Conservation (phyloP, 2,113 vertebrate species). For the Tursiops truncatus region DNA sequence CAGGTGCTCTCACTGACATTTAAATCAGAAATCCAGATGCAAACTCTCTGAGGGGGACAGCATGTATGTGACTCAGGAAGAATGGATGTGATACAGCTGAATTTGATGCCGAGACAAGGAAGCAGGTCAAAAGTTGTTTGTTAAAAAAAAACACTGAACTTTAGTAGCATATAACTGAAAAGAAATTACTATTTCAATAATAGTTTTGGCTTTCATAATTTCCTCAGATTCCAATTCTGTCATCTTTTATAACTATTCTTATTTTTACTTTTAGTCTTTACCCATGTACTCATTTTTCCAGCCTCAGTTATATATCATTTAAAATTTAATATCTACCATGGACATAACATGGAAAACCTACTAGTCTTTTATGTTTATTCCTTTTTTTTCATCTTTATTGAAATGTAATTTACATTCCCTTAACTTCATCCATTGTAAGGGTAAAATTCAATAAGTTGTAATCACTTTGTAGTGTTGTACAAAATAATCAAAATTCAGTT, state of each 20-base stretch:
- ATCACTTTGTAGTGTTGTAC: neutral
- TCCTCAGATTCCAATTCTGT: constrained; percentile 10
- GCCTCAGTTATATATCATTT: neutral
- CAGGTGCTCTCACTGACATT: neutral
- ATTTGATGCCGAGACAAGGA: neutral
- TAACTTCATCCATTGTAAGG: neutral
- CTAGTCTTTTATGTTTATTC: neutral
- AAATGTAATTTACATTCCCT: neutral
- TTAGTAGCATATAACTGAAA: neutral
- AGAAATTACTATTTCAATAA: neutral
- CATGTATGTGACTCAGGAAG: neutral
- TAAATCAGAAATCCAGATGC: neutral
- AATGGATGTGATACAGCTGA: neutral
- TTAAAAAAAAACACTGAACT: neutral
- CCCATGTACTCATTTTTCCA: neutral
- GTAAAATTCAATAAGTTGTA: neutral
- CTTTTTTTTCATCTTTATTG: neutral
- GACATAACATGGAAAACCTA: neutral
- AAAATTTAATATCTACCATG: neutral
- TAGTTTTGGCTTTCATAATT: neutral
- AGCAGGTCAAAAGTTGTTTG: neutral
- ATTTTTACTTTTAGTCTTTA: neutral
- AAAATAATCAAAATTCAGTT: neutral
- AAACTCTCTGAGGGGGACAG: neutral
- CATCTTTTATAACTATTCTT: neutral